Base-by-base conservation (phyloP, 2,797 vertebrate genomes). In the Diplodus sargus region DNA sequence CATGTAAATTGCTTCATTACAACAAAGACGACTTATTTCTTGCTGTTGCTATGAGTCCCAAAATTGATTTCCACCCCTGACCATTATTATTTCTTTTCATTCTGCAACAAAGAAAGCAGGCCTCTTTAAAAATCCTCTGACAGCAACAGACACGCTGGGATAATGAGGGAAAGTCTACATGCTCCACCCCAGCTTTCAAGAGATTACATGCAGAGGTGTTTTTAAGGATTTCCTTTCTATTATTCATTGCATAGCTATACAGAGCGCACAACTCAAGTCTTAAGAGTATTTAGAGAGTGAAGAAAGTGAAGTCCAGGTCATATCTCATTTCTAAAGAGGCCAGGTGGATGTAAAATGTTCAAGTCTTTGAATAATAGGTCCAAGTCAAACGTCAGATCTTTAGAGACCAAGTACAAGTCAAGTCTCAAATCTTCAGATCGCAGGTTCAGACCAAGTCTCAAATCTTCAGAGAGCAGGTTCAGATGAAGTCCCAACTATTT, bases 11-110 rank as follows among this genome's bases (percentile, higher is more conserved):
- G n/a, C 23, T 69, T 34, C 25, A 4, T 68, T 7, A 9, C 17
- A 25, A 25, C 16, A 48, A 42, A 67, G 23, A 53, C 16, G 2
- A 42, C 15, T 42, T 42, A 12, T 62, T 18, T 30, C 4, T 49
- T 28, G 14, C 23, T 49, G 22, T 52, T 34, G 23, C 30, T 63
- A 25, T 62, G 70, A 74, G 52, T 64, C 56, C 30, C n/a, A 13
- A 18, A 47, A n/a, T n/a, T 60, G 0, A 59, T 43, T 57, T 75
- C 25, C 39, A 71, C 42, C 25, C 18, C 28, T 63, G 17, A 28
- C n/a, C 3, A 17, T 63, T 60, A 18, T 49, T 68, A 23, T 52
- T 61, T 28, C 9, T 54, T 39, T 74, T n/a, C 42, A 67, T 34
- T 8, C 25, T 4, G n/a, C 22, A 45, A 5, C n/a, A 59, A 53